Percentiles rank a stretch among this genome's conserved stretches.
Conservation (phyloP, 1,140 invertebrate genomes). For the Scaptomyza hsui region DNA sequence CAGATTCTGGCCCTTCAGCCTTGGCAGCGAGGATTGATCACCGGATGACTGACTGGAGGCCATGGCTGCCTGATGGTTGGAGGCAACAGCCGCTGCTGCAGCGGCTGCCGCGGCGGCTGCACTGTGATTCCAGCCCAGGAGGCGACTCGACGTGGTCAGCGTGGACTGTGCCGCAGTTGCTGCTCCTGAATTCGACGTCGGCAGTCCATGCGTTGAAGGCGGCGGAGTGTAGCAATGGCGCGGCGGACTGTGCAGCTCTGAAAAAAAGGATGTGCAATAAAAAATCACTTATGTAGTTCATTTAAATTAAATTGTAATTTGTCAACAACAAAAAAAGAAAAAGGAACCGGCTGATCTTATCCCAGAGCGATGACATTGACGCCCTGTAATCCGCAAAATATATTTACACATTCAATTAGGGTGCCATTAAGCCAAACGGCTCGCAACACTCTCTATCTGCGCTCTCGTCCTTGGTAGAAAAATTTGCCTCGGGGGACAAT, state of each 20-base stretch:
- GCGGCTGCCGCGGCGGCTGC: constrained; percentile 67
- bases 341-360: constrained; percentile 63
- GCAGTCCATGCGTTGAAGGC: constrained; percentile 31
- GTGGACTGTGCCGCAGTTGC: constrained; percentile 1
- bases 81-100: constrained; percentile 54
- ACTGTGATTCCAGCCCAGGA: constrained; percentile 68
- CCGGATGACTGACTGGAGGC: constrained; percentile 39
- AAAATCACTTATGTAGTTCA: constrained; percentile 82
- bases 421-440: constrained; percentile 72
- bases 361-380: constrained; percentile 71
- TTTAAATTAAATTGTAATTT: constrained; percentile 82
- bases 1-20: constrained; percentile 84
- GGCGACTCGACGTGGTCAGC: constrained; percentile 29
- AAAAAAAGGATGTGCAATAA: constrained; percentile 52
- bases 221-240: constrained; percentile 57
- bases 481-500: constrained; percentile 83
- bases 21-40: constrained; percentile 47
- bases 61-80: constrained; percentile 38
- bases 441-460: constrained; percentile 17
- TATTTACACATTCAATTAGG: constrained; percentile 84
- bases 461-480: constrained; percentile 63
- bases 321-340: constrained; percentile 29
- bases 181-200: constrained; percentile 14
- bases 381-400: constrained; percentile 79
- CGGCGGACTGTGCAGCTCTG: constrained; percentile 69